Evolutionary conservation across 2,113 vertebrate genomes (phyloP).

Genomic region (Sinocyclocheilus grahami): DNA sequence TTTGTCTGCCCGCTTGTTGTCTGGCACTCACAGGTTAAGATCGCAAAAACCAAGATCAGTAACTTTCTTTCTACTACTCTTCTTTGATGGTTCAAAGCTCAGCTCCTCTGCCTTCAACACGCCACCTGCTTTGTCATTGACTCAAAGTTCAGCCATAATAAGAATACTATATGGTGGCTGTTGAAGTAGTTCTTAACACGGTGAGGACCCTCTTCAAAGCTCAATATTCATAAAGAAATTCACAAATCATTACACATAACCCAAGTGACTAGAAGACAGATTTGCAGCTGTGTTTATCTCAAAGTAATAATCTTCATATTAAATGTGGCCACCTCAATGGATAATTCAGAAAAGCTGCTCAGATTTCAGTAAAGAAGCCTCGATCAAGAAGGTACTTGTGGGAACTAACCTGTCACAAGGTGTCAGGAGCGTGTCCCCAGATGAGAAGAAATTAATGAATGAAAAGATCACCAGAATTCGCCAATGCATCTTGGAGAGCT

Average conservation of each 20-base stretch:
- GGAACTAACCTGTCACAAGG: slow-evolving; percentile 72
- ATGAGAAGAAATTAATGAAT: background rate
- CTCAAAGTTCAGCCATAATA: slow-evolving; percentile 23
- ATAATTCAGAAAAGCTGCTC: background rate
- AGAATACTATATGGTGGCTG: background rate
- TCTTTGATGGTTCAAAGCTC: slow-evolving; percentile 19
- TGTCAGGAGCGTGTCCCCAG: slow-evolving; percentile 31
- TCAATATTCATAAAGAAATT: background rate
- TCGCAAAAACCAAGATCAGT: slow-evolving; percentile 23
- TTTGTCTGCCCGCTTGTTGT: background rate
- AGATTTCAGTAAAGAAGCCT: background rate
- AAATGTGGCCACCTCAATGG: background rate
- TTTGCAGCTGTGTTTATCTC: background rate
- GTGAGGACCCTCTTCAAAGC: slow-evolving; percentile 13
- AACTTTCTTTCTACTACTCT: background rate
- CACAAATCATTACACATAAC: background rate
- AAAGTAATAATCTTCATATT: background rate
- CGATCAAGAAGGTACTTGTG: background rate
- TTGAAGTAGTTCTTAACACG: background rate
- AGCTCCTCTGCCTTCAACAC: background rate
- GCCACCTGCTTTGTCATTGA: background rate
- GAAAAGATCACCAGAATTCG: background rate
- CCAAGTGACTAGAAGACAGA: background rate
- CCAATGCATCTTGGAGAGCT: slow-evolving; percentile 21
- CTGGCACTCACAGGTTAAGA: background rate